Evolutionary conservation across 2,797 vertebrate species (phyloP).

Genomic region (Mionectes olivaceus): DNA sequence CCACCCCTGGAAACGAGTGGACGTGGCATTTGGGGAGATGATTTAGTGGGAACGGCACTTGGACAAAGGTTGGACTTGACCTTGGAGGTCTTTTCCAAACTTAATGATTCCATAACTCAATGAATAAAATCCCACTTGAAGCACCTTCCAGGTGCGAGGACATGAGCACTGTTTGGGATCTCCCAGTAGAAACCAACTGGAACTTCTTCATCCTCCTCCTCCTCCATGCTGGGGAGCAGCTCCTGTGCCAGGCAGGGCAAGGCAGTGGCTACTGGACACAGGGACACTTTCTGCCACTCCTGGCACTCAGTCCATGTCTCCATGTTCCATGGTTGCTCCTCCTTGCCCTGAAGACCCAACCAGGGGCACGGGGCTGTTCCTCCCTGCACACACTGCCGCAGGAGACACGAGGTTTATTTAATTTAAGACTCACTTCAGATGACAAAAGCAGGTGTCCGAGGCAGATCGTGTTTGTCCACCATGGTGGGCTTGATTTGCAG

Average conservation of each 20-base stretch:
- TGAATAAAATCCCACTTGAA: not conserved
- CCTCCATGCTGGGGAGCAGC: not conserved
- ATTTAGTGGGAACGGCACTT: not conserved
- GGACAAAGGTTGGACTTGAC: not conserved
- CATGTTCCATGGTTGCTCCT: not conserved
- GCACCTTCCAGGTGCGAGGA: not conserved
- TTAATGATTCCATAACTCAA: not conserved
- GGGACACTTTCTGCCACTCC: accelerated
- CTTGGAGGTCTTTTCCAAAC: not conserved
- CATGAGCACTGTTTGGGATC: not conserved
- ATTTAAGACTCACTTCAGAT: not conserved
- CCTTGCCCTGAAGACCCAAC: not conserved
- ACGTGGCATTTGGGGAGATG: not conserved
- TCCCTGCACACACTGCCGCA: not conserved
- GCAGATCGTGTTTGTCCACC: not conserved
- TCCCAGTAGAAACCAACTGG: not conserved
- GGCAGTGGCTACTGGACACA: accelerated
- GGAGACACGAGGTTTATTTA: not conserved
- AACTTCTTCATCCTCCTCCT: not conserved
- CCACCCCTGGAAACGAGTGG: not conserved
- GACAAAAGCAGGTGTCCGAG: not conserved
- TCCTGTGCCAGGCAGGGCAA: not conserved
- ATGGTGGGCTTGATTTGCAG: not conserved
- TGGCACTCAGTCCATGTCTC: not conserved
- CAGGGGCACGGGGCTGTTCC: accelerated